Evolutionary conservation across 2,797 vertebrate genomes (phyloP).

Genomic region (Picus viridis): DNA sequence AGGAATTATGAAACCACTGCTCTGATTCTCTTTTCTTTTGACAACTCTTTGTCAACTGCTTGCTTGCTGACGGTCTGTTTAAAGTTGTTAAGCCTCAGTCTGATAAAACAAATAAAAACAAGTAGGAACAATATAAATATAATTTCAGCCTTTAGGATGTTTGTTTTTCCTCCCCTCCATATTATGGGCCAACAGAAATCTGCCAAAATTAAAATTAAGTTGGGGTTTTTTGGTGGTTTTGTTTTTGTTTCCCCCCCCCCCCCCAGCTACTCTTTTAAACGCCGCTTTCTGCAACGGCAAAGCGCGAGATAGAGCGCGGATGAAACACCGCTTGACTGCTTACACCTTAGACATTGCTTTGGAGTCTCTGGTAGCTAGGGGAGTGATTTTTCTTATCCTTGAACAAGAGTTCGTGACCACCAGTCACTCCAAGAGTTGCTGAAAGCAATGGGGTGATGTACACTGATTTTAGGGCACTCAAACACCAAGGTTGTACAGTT

Average conservation of each 20-base stretch:
- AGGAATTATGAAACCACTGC: neutral
- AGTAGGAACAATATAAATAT: neutral
- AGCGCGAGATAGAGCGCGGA: neutral
- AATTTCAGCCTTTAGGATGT: neutral
- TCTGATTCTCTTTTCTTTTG: conserved; percentile 17
- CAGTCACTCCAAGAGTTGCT: neutral
- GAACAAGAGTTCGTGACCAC: neutral
- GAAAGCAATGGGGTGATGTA: neutral
- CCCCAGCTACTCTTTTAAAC: neutral
- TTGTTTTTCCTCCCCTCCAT: neutral
- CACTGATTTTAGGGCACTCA: neutral
- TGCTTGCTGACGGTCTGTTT: conserved; percentile 25
- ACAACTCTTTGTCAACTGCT: conserved; percentile 24
- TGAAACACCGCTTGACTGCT: neutral
- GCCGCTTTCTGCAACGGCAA: neutral
- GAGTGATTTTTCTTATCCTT: neutral
- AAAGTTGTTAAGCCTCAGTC: neutral
- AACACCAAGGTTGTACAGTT: accelerated
- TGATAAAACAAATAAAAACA: conserved; percentile 21
- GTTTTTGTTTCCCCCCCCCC: too few species aligned
- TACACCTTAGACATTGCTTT: neutral
- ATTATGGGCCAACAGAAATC: neutral
- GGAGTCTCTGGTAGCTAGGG: neutral
- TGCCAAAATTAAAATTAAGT: neutral
- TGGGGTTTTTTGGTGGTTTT: too few species aligned